These are phyloP conservation scores for Diplodus puntazzo DNA, from an alignment of 2,797 vertebrate species.

Conservation along the genomic window DNA sequence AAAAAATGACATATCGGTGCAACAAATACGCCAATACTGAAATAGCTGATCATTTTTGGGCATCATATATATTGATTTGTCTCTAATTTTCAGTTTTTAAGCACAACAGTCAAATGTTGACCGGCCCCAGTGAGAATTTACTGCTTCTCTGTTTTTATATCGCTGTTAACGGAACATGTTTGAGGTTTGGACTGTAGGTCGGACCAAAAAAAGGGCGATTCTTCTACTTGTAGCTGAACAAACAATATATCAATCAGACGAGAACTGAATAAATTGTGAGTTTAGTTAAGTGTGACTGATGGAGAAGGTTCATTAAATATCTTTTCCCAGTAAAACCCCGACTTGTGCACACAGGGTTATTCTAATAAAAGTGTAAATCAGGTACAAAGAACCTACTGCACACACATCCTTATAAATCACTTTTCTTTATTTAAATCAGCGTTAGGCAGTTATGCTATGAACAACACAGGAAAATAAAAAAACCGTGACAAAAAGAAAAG, in stretches of 20 bases:
- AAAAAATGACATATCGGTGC: no score
- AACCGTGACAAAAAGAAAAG: slow-evolving; percentile 76
- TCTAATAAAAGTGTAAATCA: not conserved
- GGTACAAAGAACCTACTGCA: not conserved
- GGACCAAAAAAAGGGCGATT: no score
- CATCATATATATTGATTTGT: no score
- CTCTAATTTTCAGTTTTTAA: not conserved
- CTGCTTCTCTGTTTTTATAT: not conserved
- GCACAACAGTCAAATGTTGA: not conserved
- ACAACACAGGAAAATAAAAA: slow-evolving; percentile 81
- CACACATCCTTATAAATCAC: slow-evolving; percentile 86
- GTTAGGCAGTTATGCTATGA: slow-evolving; percentile 87
- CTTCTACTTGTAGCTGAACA: not conserved
- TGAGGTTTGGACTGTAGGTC: not conserved
- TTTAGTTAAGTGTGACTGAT: not conserved
- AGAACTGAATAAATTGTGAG: not conserved
- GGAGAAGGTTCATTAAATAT: not conserved
- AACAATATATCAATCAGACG: not conserved
- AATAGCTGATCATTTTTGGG: no score
- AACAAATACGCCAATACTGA: no score
- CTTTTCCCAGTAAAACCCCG: not conserved
- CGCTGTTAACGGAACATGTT: not conserved
- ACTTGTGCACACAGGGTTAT: no score
- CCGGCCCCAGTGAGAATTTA: not conserved
- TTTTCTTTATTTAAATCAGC: slow-evolving; percentile 91